A percentile compares a stretch with the other conserved stretches of the same genome.
phyloP scores from a whole-genome alignment of 2,888 invertebrate species.

The Phymatocera aterrima region DNA sequence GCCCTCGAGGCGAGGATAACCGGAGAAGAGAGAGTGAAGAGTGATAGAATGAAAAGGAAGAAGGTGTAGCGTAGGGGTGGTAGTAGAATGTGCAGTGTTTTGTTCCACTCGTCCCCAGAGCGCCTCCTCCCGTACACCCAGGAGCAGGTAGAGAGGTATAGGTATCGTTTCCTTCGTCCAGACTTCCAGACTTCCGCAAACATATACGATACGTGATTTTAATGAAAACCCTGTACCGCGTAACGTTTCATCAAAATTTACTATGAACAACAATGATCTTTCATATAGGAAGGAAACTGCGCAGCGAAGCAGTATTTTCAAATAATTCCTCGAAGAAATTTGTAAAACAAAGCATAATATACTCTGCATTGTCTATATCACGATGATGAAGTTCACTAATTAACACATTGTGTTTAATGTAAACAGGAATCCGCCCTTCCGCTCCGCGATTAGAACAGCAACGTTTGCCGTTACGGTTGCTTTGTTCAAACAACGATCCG shows the following conservation, averaged over 20 bases:
- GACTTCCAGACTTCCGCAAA: no score
- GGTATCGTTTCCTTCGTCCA: no score
- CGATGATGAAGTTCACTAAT: background rate
- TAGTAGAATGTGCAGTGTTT: conserved; percentile 38
- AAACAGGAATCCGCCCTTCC: background rate
- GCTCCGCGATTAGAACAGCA: conserved; percentile 7
- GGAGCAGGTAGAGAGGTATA: no score
- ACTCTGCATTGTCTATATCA: background rate
- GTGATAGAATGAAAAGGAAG: conserved; percentile 12
- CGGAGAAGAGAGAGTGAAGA: conserved; percentile 15
- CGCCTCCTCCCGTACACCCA: background rate
- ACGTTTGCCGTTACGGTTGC: background rate
- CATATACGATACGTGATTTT: no score
- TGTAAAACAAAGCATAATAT: no score
- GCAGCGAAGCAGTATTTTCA: no score
- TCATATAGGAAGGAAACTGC: no score
- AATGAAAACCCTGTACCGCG: no score
- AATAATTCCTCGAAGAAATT: no score
- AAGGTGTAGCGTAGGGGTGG: background rate
- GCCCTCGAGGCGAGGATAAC: conserved; percentile 41
- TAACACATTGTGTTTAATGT: background rate
- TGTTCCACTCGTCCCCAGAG: conserved; percentile 41
- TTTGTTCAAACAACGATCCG: background rate
- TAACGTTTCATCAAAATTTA: no score
- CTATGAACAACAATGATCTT: no score